These are phyloP conservation scores for Acleris emargana DNA, from an alignment of 2,888 invertebrate genomes.

Conservation along the genomic window DNA sequence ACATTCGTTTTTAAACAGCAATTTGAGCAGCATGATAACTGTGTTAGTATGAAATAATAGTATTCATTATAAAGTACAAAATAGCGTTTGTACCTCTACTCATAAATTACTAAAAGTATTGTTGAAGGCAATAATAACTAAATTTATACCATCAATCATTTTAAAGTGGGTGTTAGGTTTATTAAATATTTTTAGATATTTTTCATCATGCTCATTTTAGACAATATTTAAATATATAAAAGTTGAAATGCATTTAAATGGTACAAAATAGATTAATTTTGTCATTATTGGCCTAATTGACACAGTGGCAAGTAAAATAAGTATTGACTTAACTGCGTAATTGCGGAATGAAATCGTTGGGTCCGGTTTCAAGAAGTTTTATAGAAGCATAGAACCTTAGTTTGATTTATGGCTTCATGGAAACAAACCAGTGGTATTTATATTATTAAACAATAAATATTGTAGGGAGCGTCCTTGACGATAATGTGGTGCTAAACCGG, in stretches of 20 bases:
- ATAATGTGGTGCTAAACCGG: neutral
- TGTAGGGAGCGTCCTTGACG: too few relatives aligned
- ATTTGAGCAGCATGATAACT: conserved; percentile 10
- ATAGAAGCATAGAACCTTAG: too few relatives aligned
- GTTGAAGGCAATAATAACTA: conserved; percentile 30
- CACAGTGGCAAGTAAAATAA: conserved; percentile 32
- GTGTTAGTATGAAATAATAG: conserved; percentile 14
- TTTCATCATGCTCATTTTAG: conserved; percentile 64
- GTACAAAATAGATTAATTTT: conserved; percentile 75
- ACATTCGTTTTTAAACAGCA: conserved; percentile 4
- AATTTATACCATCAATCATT: conserved; percentile 21
- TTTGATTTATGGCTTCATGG: too few relatives aligned
- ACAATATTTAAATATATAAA: conserved; percentile 68
- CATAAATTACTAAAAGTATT: conserved; percentile 22
- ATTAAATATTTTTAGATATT: conserved; percentile 36
- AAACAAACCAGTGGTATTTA: too few relatives aligned
- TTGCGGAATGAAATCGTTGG: too few relatives aligned
- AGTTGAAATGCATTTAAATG: conserved; percentile 60
- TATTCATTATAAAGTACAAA: conserved; percentile 32
- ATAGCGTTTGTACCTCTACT: conserved; percentile 22
- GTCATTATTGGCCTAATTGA: conserved; percentile 42
- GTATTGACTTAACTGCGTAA: neutral
- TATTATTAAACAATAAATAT: too few relatives aligned
- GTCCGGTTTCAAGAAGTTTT: too few relatives aligned
- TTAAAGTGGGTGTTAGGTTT: conserved; percentile 21